Conservation (phyloP, 2,113 vertebrate species). For the Oceanodroma tethys region DNA sequence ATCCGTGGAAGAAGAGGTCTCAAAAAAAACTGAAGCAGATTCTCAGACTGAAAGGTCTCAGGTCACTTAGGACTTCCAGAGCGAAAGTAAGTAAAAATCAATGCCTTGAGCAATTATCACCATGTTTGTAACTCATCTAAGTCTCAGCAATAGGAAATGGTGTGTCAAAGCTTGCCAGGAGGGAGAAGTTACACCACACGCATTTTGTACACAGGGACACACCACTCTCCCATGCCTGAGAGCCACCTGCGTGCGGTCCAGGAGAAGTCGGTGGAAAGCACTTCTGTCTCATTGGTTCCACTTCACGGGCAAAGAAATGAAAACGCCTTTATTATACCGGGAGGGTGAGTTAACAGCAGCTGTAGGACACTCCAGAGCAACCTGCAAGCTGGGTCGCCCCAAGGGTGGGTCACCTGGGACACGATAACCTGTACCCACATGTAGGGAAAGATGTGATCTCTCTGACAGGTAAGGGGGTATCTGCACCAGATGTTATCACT, state of each 20-base stretch:
- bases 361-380: neutral
- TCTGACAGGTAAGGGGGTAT: neutral
- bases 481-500: neutral
- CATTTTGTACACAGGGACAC: accelerated
- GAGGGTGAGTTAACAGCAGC: neutral
- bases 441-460: neutral
- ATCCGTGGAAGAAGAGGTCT: accelerated
- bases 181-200: neutral
- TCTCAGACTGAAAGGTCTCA: neutral
- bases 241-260: neutral
- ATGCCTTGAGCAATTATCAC: neutral
- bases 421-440: accelerated
- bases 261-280: neutral
- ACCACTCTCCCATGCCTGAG: accelerated
- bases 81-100: neutral
- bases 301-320: neutral
- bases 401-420: accelerated
- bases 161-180: neutral
- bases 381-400: neutral
- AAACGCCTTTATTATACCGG: neutral
- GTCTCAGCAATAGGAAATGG: neutral
- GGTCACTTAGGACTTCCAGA: neutral
- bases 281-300: neutral
- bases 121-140: neutral
- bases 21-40: neutral